These are phyloP conservation scores for Excalfactoria chinensis DNA, from an alignment of 2,113 vertebrate species.

Conservation along the genomic window DNA sequence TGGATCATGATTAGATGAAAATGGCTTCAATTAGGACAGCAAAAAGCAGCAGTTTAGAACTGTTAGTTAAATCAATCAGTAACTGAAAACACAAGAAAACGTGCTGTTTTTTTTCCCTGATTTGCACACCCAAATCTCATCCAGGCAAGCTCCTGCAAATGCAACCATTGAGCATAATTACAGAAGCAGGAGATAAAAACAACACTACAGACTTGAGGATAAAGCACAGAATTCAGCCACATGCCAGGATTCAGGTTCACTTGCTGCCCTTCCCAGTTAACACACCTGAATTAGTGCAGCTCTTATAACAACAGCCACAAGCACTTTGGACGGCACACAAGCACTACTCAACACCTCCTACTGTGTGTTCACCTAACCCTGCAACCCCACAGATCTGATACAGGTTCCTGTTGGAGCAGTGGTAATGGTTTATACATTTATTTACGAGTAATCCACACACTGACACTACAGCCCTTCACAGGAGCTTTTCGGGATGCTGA, in stretches of 20 bases:
- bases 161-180: accelerated
- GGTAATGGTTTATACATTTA: accelerated
- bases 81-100: background rate
- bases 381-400: background rate
- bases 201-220: background rate
- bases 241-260: background rate
- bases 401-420: background rate
- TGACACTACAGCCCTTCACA: accelerated
- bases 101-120: no score
- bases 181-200: background rate
- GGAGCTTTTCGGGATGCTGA: background rate
- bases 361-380: background rate
- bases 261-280: background rate
- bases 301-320: background rate
- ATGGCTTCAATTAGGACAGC: background rate
- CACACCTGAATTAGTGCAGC: background rate
- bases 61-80: background rate
- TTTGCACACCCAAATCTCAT: background rate
- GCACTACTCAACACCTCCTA: background rate
- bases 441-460: accelerated
- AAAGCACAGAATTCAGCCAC: background rate
- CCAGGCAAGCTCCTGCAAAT: background rate
- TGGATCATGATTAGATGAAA: background rate
- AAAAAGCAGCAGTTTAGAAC: background rate
- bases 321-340: accelerated